A percentile compares a stretch with the other conserved stretches of the same genome.
Evolutionary conservation across 2,888 invertebrate species (phyloP).

Genomic region (Lasioglossum vierecki): DNA sequence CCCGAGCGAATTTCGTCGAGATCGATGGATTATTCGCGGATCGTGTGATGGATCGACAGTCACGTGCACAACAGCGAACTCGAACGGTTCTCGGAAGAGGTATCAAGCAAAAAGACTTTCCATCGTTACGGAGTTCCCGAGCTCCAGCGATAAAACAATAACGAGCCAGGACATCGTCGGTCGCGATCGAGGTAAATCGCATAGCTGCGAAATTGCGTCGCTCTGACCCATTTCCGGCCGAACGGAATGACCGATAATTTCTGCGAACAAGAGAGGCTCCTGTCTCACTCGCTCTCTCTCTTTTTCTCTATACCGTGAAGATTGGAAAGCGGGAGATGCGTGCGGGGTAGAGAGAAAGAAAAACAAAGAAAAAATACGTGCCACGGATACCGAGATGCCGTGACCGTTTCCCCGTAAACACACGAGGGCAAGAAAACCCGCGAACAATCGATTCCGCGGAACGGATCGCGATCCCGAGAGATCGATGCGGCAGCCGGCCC

Average conservation of each 20-base stretch:
- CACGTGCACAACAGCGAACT: not conserved
- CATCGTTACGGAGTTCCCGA: conserved; percentile 27
- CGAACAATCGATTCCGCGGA: conserved; percentile 71
- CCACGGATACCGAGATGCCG: conserved; percentile 39
- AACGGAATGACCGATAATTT: conserved; percentile 28
- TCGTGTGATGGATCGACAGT: not conserved
- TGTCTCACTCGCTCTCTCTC: not conserved
- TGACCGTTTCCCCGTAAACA: conserved; percentile 58
- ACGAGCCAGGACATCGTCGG: conserved; percentile 15
- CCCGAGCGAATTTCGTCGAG: not conserved
- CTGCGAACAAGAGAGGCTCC: conserved; percentile 7
- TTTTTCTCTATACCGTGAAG: not conserved
- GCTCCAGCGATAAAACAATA: conserved; percentile 41
- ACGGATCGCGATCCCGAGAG: conserved; percentile 68
- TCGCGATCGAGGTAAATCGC: conserved; percentile 30
- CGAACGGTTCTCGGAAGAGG: not conserved
- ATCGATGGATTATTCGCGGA: not conserved
- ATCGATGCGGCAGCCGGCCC: conserved; percentile 67
- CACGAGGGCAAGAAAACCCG: conserved; percentile 60
- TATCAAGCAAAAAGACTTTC: conserved; percentile 12
- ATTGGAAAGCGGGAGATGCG: conserved; percentile 32
- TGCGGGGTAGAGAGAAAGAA: not conserved
- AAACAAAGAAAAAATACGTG: conserved; percentile 32
- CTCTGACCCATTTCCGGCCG: conserved; percentile 45
- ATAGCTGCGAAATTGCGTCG: conserved; percentile 53